A percentile compares a stretch with the other conserved stretches of the same genome.
Conservation (phyloP, 2,888 invertebrate genomes). For the Caenorhabditis panamensis region DNA sequence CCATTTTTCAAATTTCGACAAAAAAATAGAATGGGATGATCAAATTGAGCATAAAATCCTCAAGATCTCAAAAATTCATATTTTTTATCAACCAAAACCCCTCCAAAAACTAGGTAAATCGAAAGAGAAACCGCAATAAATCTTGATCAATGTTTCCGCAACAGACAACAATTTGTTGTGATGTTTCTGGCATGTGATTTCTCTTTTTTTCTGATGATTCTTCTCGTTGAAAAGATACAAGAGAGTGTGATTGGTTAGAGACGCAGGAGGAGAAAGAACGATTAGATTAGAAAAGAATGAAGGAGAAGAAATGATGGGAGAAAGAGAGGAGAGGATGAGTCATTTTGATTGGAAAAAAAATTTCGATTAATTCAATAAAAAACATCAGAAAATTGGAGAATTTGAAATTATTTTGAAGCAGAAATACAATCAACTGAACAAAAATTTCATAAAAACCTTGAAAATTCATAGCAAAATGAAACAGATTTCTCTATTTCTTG, state of each 20-base stretch:
- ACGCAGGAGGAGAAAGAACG: neutral
- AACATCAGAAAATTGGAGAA: too few species aligned
- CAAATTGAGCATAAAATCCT: too few species aligned
- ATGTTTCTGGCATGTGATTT: neutral
- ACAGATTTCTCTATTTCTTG: too few species aligned
- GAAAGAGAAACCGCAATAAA: neutral
- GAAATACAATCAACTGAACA: too few species aligned
- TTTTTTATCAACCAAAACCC: neutral
- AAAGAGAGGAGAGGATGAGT: neutral
- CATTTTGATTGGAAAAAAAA: neutral
- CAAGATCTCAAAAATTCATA: neutral
- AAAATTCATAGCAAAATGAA: too few species aligned
- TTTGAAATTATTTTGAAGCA: too few species aligned
- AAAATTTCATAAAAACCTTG: too few species aligned
- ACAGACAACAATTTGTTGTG: too few species aligned
- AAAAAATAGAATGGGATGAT: too few species aligned
- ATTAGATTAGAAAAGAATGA: conserved; percentile 1
- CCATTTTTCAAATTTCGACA: too few species aligned
- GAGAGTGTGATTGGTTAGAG: conserved; percentile 11
- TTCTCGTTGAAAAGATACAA: too few species aligned
- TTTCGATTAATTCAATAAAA: too few species aligned
- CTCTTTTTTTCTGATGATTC: neutral
- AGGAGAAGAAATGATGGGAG: neutral
- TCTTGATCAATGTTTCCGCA: neutral
- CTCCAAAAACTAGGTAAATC: neutral